Percentiles rank a stretch among this genome's conserved stretches.
Evolutionary conservation across 2,113 vertebrate genomes (phyloP).

Genomic region (Nasalis larvatus): DNA sequence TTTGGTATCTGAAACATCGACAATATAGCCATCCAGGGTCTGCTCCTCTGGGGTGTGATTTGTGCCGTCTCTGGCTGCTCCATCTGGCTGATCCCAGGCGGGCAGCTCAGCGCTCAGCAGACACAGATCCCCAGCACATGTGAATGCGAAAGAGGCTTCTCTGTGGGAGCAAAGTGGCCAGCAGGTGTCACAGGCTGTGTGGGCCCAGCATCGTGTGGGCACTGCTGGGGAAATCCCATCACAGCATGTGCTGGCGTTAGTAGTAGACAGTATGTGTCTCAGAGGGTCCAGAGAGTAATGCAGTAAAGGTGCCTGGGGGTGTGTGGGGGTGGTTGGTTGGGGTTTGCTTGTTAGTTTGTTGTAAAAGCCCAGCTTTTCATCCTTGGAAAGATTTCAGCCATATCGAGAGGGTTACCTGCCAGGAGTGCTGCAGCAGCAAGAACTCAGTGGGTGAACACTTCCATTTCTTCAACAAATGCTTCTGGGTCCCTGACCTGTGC

Average conservation of each 20-base stretch:
- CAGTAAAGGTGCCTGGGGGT: neutral
- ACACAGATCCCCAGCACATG: fast-evolving
- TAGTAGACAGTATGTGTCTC: no score
- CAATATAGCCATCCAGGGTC: fast-evolving
- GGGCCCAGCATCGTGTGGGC: neutral
- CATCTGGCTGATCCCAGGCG: fast-evolving
- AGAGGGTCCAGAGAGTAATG: neutral
- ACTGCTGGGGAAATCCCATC: neutral
- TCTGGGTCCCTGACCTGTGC: neutral
- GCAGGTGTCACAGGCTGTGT: no score
- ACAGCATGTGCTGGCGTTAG: neutral
- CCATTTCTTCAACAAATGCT: neutral
- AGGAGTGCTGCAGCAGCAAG: neutral
- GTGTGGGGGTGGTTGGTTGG: neutral
- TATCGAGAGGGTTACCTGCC: neutral
- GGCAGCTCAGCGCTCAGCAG: neutral
- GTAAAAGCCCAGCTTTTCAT: neutral
- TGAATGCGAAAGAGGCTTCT: no score
- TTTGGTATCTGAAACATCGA: neutral
- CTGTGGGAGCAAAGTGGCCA: neutral
- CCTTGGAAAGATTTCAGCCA: neutral
- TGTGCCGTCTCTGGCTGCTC: neutral
- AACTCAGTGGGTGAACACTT: neutral
- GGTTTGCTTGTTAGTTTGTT: neutral
- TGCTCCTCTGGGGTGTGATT: neutral